phyloP scores from a whole-genome alignment of 30 jellyfish, hydroid and myxozoan species.

The Aurelia aurita region DNA sequence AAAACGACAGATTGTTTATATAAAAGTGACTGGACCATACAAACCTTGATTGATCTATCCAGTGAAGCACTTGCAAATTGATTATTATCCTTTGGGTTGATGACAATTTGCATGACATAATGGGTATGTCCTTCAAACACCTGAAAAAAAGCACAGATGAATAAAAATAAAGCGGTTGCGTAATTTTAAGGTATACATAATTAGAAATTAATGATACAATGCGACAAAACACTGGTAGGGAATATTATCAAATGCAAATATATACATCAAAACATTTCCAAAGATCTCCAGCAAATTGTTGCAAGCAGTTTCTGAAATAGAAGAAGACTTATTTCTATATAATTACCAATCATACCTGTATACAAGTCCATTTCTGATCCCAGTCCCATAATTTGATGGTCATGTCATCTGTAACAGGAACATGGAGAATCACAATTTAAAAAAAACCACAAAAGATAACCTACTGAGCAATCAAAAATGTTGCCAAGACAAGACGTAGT shows the following conservation, averaged over 20 bases:
- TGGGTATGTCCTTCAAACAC: conserved; percentile 99
- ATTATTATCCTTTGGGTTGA: conserved; percentile 98
- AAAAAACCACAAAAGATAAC: too few relatives aligned
- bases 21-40: neutral
- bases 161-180: too few relatives aligned
- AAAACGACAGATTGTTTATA: too few relatives aligned
- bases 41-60: conserved; percentile 97
- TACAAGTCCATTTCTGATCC: conserved; percentile 99
- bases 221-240: too few relatives aligned
- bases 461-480: too few relatives aligned
- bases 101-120: conserved; percentile 96
- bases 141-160: conserved; percentile 3
- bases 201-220: too few relatives aligned
- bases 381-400: conserved; percentile 99
- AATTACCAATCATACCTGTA: conserved; percentile 66
- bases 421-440: too few relatives aligned
- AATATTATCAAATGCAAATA: neutral
- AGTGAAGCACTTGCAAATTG: conserved; percentile 99
- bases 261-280: neutral
- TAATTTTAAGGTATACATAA: too few relatives aligned
- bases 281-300: neutral
- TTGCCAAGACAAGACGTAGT: too few relatives aligned
- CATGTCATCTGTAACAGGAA: conserved; percentile 89
- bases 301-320: too few relatives aligned
- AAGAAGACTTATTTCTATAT: too few relatives aligned